Conservation (phyloP, 2,113 vertebrate genomes). For the Emydocephalus ijimae region DNA sequence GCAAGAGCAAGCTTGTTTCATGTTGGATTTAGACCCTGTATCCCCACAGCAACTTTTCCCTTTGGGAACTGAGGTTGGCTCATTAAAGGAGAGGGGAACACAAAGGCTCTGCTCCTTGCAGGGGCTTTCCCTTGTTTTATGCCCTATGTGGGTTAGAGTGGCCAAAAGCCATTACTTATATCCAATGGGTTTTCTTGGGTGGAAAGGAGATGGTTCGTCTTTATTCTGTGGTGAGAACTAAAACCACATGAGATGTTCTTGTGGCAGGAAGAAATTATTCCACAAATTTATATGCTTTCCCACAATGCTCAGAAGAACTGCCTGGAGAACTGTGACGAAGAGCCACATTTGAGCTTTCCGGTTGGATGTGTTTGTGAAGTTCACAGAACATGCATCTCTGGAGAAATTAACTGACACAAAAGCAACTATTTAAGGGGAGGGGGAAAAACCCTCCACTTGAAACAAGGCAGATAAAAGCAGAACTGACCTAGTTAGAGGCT, state of each 20-base stretch:
- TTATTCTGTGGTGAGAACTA: not conserved
- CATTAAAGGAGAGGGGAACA: not conserved
- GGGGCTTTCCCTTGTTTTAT: not conserved
- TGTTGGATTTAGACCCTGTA: not conserved
- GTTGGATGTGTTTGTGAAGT: not conserved
- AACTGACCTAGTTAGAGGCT: not conserved
- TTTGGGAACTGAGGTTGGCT: not conserved
- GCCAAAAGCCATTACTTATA: not conserved
- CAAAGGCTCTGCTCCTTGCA: not conserved
- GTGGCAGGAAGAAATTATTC: not conserved
- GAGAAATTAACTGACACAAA: not conserved
- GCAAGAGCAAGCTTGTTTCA: not conserved
- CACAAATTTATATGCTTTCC: not conserved
- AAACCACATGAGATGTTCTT: not conserved
- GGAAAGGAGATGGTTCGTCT: not conserved
- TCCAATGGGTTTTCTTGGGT: rapidly evolving
- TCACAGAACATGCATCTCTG: not conserved
- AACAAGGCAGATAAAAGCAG: not conserved
- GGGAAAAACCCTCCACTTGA: not conserved
- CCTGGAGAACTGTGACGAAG: not conserved
- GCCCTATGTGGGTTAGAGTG: not conserved
- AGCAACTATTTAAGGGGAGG: not conserved
- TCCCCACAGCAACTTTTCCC: not conserved
- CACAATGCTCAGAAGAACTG: not conserved
- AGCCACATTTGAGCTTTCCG: not conserved